These are phyloP conservation scores for Andrena fulva DNA, from an alignment of 2,888 invertebrate species.

Conservation along the genomic window DNA sequence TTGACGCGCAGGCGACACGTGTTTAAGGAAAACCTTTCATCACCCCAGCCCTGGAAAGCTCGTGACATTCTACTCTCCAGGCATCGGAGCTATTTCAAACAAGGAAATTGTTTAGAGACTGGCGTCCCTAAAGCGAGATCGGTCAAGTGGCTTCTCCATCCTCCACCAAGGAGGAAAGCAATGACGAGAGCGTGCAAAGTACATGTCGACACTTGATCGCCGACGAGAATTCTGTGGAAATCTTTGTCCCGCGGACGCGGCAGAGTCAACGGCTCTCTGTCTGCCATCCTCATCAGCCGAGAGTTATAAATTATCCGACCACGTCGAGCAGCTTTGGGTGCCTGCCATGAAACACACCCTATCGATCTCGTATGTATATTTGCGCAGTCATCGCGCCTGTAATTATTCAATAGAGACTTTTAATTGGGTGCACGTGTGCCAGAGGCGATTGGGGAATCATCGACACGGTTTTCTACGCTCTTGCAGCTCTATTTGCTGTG, in stretches of 20 bases:
- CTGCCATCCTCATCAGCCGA: slow-evolving; percentile 9
- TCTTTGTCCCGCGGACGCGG: slow-evolving; percentile 40
- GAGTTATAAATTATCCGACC: slow-evolving; percentile 42
- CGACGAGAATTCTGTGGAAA: slow-evolving; percentile 44
- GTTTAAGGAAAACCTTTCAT: background rate
- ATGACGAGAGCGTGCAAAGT: slow-evolving; percentile 43
- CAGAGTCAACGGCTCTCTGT: slow-evolving; percentile 41
- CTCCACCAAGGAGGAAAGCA: slow-evolving; percentile 33
- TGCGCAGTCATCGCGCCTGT: background rate
- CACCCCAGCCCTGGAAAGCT: slow-evolving; percentile 3
- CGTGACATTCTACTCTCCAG: slow-evolving; percentile 33
- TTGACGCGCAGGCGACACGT: background rate
- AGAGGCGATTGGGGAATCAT: background rate
- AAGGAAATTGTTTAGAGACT: slow-evolving; percentile 55
- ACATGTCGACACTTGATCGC: slow-evolving; percentile 59
- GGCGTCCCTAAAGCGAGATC: slow-evolving; percentile 32
- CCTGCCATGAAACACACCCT: slow-evolving; percentile 5
- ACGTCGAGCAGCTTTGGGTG: slow-evolving; percentile 11
- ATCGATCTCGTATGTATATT: slow-evolving; percentile 22
- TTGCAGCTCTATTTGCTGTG: too few relatives aligned
- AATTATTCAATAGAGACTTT: background rate
- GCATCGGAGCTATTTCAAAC: slow-evolving; percentile 36
- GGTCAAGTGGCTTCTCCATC: slow-evolving; percentile 49
- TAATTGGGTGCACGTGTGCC: background rate
- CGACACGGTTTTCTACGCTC: too few relatives aligned